These are phyloP conservation scores for Notamacropus eugenii DNA, from an alignment of 2,797 vertebrate species.

Conservation along the genomic window DNA sequence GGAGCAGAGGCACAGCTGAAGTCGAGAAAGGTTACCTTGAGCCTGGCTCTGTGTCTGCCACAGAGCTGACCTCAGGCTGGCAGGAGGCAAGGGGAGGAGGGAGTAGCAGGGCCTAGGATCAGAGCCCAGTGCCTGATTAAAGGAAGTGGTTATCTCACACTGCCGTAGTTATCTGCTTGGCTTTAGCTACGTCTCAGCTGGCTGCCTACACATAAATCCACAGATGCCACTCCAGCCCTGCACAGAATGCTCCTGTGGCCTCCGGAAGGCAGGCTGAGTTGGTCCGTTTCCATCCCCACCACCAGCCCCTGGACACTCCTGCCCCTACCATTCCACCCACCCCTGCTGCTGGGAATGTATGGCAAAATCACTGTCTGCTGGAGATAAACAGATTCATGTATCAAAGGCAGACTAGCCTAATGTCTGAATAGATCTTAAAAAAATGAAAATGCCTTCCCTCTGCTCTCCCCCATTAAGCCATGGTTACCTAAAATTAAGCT, in stretches of 20 bases:
- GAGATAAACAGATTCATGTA: slow-evolving; percentile 24
- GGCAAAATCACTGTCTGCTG: slow-evolving; percentile 47
- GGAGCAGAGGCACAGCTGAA: neutral
- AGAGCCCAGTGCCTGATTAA: neutral
- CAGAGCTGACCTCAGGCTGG: neutral
- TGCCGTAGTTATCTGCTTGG: neutral
- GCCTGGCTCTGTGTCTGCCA: neutral
- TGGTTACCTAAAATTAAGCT: neutral
- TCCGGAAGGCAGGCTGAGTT: neutral
- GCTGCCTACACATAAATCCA: slow-evolving; percentile 33
- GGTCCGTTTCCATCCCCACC: neutral
- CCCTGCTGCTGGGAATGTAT: slow-evolving; percentile 19
- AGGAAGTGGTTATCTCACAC: neutral
- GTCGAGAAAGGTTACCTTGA: slow-evolving; percentile 9
- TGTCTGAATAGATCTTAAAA: neutral
- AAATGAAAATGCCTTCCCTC: neutral
- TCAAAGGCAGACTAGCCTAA: neutral
- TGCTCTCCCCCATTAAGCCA: neutral
- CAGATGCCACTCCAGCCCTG: slow-evolving; percentile 29
- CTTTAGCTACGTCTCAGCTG: slow-evolving; percentile 28
- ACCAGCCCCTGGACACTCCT: neutral
- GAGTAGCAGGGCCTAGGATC: neutral
- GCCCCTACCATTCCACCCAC: slow-evolving; percentile 1
- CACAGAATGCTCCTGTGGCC: neutral
- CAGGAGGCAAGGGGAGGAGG: neutral